A percentile compares a stretch with the other conserved stretches of the same genome.
Conservation (phyloP, 92 coral and sea anemone genomes). For the Pocillopora grandis region DNA sequence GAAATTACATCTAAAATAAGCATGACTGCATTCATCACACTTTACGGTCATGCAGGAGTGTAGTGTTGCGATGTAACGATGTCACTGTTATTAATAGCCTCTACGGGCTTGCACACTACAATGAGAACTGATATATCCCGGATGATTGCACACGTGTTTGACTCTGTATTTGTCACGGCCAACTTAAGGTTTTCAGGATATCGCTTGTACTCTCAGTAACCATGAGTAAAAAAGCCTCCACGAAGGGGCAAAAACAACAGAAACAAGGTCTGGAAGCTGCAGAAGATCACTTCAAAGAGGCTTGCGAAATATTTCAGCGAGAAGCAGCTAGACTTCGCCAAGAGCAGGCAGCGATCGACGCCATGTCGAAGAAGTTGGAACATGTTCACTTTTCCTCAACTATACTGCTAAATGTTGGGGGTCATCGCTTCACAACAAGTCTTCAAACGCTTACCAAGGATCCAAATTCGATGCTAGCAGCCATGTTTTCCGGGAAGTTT, state of each 20-base stretch:
- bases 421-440: slow-evolving; percentile 54
- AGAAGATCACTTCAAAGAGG: slow-evolving; percentile 3
- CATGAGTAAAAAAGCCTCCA: background rate
- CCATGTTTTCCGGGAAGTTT: slow-evolving; percentile 6
- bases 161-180: too few species aligned
- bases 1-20: too few species aligned
- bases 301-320: background rate
- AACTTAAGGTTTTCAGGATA: background rate
- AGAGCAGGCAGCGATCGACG: slow-evolving; percentile 52
- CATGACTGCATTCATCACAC: too few species aligned
- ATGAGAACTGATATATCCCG: too few species aligned
- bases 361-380: slow-evolving; percentile 24
- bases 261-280: background rate
- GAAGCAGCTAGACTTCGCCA: slow-evolving; percentile 23
- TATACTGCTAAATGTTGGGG: slow-evolving; percentile 58
- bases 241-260: background rate
- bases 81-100: too few species aligned
- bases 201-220: background rate
- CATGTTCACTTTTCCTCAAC: slow-evolving; percentile 54
- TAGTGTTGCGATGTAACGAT: too few species aligned
- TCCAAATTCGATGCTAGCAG: slow-evolving; percentile 58
- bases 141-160: too few species aligned
- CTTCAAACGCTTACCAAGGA: slow-evolving; percentile 61
- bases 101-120: too few species aligned
- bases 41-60: too few species aligned